Percentiles rank a stretch among this genome's conserved stretches.
These are phyloP conservation scores for Tragelaphus scriptus DNA, from an alignment of 2,113 vertebrate genomes.

Conservation along the genomic window DNA sequence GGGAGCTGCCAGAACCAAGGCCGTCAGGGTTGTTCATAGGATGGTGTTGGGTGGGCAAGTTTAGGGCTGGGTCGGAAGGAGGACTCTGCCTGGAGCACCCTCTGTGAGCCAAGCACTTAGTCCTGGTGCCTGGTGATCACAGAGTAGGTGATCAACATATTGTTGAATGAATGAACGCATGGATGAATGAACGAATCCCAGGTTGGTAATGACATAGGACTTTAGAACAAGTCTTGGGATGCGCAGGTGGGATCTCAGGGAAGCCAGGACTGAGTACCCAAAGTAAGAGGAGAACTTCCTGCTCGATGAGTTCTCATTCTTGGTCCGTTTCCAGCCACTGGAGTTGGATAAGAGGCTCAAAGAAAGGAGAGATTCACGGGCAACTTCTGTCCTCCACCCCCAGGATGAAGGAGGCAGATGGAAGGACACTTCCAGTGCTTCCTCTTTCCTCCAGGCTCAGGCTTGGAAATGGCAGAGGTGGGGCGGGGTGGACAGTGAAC, in stretches of 20 bases:
- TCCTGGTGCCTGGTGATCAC: neutral
- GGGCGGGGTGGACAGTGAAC: fast-evolving
- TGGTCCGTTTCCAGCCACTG: neutral
- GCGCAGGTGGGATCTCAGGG: neutral
- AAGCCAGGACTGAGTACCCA: neutral
- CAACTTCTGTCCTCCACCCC: neutral
- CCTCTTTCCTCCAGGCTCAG: neutral
- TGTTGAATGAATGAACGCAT: neutral
- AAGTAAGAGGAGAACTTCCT: neutral
- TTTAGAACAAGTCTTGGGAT: neutral
- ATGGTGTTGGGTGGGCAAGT: neutral
- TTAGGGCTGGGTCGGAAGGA: neutral
- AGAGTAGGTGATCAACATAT: neutral
- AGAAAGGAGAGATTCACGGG: neutral
- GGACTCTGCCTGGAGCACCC: no score
- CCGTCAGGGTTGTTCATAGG: neutral
- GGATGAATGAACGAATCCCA: neutral
- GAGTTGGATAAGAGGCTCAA: neutral
- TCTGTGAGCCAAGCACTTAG: neutral
- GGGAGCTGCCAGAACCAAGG: neutral
- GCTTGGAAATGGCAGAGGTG: neutral
- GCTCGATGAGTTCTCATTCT: neutral
- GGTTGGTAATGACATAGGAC: neutral
- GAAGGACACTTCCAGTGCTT: neutral
- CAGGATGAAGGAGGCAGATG: neutral